phyloP scores from a whole-genome alignment of 2,113 vertebrate genomes.

The Dendropsophus ebraccatus region DNA sequence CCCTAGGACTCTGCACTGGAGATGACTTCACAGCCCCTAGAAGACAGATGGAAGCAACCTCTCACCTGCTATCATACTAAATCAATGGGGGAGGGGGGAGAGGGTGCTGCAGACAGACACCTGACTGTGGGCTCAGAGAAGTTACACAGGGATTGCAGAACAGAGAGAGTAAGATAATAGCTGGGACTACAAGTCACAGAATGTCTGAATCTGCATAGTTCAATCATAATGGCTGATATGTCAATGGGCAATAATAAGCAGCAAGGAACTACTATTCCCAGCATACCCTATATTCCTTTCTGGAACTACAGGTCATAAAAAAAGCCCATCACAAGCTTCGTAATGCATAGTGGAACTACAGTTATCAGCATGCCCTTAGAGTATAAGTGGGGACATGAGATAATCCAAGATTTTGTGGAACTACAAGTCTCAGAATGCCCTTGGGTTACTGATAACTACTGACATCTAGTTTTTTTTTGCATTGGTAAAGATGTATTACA shows the following conservation, averaged over 20 bases:
- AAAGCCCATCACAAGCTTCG: too few relatives aligned
- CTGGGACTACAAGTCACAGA: neutral
- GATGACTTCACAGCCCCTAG: constrained; percentile 40
- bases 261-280: neutral
- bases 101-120: neutral
- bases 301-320: neutral
- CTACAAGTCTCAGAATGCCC: neutral
- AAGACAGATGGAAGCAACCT: neutral
- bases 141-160: neutral
- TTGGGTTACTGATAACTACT: neutral
- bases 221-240: too few relatives aligned
- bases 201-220: neutral
- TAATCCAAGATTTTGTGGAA: neutral
- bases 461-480: too few relatives aligned
- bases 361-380: neutral
- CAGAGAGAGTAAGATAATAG: neutral
- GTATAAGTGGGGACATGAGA: too few relatives aligned
- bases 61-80: neutral
- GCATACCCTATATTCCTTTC: neutral
- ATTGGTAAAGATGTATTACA: too few relatives aligned
- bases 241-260: neutral
- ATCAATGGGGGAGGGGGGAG: neutral
- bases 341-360: neutral
- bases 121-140: neutral
- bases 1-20: constrained; percentile 20